Evolutionary conservation across 1,140 invertebrate genomes (phyloP).

Genomic region (Harlomillsia oculata): DNA sequence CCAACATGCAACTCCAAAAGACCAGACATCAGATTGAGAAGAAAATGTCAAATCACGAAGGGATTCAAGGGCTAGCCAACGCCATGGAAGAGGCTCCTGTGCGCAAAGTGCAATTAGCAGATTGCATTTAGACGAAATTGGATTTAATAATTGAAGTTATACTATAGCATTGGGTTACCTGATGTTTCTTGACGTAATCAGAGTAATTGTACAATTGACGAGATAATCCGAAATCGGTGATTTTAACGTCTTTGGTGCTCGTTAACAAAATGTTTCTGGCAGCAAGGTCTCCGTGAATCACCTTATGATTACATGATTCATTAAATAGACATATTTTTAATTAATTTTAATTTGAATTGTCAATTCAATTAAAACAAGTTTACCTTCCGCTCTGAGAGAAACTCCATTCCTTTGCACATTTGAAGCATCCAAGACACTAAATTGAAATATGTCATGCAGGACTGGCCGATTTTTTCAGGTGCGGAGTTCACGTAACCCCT

Average conservation of each 20-base stretch:
- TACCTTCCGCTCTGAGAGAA: not conserved
- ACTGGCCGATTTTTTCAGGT: not conserved
- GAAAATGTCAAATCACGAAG: no score
- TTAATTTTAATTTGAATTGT: not conserved
- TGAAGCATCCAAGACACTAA: not conserved
- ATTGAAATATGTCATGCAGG: not conserved
- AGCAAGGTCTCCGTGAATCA: not conserved
- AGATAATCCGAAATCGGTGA: not conserved
- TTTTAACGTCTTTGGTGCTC: not conserved
- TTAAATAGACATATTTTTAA: not conserved
- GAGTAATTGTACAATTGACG: conserved; percentile 41
- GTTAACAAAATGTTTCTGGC: not conserved
- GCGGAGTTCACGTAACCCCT: not conserved
- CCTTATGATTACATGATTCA: not conserved
- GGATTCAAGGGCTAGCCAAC: no score
- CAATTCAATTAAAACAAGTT: not conserved
- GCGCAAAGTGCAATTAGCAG: no score
- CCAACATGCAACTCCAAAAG: no score
- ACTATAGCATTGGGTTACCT: no score
- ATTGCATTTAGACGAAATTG: no score
- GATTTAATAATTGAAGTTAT: no score
- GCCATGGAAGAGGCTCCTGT: no score
- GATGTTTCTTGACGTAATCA: not conserved
- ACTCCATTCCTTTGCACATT: not conserved
- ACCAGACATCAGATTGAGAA: no score